phyloP scores from a whole-genome alignment of 2,888 invertebrate species.

The Sinelater perroti region DNA sequence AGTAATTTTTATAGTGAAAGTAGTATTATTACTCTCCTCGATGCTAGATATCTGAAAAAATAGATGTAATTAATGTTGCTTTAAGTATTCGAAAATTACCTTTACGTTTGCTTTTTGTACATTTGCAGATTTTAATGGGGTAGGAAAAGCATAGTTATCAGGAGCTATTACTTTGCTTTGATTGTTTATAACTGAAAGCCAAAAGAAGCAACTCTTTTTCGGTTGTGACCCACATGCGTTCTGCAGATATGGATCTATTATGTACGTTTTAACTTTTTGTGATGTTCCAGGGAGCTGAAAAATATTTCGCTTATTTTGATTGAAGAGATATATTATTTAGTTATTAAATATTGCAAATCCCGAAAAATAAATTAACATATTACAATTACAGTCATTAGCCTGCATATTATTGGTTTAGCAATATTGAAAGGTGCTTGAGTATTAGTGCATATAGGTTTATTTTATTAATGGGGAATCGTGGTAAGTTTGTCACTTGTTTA shows the following conservation, averaged over 20 bases:
- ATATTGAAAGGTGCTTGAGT: too few species aligned
- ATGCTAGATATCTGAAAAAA: constrained; percentile 46
- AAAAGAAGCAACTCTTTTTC: constrained; percentile 57
- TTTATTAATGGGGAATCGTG: too few species aligned
- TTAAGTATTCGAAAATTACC: constrained; percentile 49
- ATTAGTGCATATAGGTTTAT: too few species aligned
- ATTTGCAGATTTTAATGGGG: constrained; percentile 64
- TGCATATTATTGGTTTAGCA: too few species aligned
- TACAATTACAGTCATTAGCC: too few species aligned
- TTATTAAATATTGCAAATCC: too few species aligned
- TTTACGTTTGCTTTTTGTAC: constrained; percentile 65
- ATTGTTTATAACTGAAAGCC: constrained; percentile 62
- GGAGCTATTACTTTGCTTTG: constrained; percentile 64
- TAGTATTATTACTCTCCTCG: constrained; percentile 35
- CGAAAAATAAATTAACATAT: too few species aligned
- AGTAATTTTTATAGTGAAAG: constrained; percentile 56
- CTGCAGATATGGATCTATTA: neutral
- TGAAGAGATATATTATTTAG: too few species aligned
- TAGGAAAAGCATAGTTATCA: constrained; percentile 74
- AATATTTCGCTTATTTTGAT: too few species aligned
- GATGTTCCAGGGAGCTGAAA: constrained; percentile 53
- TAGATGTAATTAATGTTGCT: constrained; percentile 5
- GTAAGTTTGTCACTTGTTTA: too few species aligned
- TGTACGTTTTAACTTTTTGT: neutral
- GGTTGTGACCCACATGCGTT: neutral